Evolutionary conservation across 2,888 invertebrate species (phyloP).

Genomic region (Dryadula phaetusa): DNA sequence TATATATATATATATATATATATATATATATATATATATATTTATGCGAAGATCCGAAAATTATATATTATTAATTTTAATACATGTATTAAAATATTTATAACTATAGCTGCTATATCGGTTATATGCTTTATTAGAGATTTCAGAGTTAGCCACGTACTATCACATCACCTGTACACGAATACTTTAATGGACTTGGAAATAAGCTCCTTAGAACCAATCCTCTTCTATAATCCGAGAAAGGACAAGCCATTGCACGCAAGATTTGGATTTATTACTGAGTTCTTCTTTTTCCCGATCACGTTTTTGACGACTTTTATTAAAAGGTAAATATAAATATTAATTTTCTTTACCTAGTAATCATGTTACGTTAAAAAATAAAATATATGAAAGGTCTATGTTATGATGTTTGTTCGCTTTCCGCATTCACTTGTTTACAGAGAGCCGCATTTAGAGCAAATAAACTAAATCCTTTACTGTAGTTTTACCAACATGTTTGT

Average conservation of each 20-base stretch:
- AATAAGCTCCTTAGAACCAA: conserved; percentile 87
- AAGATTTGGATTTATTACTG: conserved; percentile 80
- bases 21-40: background rate
- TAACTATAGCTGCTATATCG: no score
- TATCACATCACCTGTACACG: conserved; percentile 92
- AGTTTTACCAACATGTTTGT: no score
- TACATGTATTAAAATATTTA: no score
- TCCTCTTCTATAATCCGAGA: conserved; percentile 87
- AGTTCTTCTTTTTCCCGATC: conserved; percentile 69
- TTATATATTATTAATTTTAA: no score
- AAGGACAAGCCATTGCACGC: conserved; percentile 77
- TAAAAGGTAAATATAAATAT: conserved; percentile 62
- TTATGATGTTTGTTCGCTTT: background rate
- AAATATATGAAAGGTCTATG: background rate
- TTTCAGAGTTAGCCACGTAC: conserved; percentile 89
- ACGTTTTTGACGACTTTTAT: conserved; percentile 64
- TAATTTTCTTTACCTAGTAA: background rate
- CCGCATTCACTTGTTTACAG: no score
- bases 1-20: no score
- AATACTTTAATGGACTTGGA: conserved; percentile 91
- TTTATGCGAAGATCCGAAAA: no score
- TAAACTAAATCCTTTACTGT: no score
- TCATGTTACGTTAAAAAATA: background rate
- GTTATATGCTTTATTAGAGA: conserved; percentile 79
- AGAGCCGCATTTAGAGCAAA: no score